These are phyloP conservation scores for Abrostola triplasia DNA, from an alignment of 2,888 invertebrate species.

Conservation along the genomic window DNA sequence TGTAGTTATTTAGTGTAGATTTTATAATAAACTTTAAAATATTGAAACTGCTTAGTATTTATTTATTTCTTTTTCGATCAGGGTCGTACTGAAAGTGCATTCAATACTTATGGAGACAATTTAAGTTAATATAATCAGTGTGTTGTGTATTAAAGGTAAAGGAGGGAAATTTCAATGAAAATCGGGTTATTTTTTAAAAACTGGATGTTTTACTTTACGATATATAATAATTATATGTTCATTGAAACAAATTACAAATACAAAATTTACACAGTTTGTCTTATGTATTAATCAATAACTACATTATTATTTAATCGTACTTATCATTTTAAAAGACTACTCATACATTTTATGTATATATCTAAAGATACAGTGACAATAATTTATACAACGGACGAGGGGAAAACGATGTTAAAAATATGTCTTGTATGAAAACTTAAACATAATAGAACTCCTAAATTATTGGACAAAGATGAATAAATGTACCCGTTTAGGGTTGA, in stretches of 20 bases:
- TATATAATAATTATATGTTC: constrained; percentile 92
- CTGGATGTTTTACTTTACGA: constrained; percentile 91
- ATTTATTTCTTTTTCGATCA: too few relatives aligned
- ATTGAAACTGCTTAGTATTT: too few relatives aligned
- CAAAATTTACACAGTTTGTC: constrained; percentile 92
- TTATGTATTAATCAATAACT: constrained; percentile 80
- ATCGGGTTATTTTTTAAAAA: constrained; percentile 88
- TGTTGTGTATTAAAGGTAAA: constrained; percentile 24
- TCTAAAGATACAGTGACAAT: constrained; percentile 83
- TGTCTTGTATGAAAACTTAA: constrained; percentile 59
- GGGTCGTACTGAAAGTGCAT: too few relatives aligned
- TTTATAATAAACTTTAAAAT: too few relatives aligned
- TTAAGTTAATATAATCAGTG: background rate
- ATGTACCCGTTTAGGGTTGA: constrained; percentile 72
- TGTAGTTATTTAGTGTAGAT: too few relatives aligned
- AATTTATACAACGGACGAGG: constrained; percentile 86
- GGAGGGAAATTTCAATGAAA: constrained; percentile 69
- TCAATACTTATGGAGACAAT: too few relatives aligned
- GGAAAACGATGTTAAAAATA: constrained; percentile 62
- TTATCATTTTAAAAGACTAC: constrained; percentile 88
- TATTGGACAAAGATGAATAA: constrained; percentile 77
- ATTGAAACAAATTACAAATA: constrained; percentile 92
- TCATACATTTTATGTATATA: constrained; percentile 87
- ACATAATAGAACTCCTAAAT: constrained; percentile 69
- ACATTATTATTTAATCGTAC: constrained; percentile 86